Conservation (phyloP, 2,888 invertebrate species). For the Ditylenchus weischeri region DNA sequence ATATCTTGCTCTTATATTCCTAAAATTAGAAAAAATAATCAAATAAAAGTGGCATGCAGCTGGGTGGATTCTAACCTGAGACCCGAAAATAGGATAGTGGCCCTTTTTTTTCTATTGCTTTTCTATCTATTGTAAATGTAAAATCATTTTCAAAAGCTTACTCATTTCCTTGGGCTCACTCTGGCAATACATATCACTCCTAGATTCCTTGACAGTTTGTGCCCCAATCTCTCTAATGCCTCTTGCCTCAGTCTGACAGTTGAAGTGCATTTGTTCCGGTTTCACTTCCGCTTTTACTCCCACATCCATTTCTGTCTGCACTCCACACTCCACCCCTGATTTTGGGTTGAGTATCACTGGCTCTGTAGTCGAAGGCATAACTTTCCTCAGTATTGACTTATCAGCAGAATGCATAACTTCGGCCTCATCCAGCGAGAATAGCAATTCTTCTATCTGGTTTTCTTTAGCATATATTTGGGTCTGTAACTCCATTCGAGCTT, state of each 20-base stretch:
- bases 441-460: constrained; percentile 9
- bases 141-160: not conserved
- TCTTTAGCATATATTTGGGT: constrained; percentile 3
- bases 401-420: not conserved
- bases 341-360: too few species aligned
- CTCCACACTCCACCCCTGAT: too few species aligned
- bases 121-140: too few species aligned
- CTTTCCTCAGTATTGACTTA: not conserved
- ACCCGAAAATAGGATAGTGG: too few species aligned
- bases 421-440: constrained; percentile 12
- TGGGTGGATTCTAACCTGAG: too few species aligned
- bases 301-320: not conserved
- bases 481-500: not conserved
- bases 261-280: not conserved
- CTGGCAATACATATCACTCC: not conserved
- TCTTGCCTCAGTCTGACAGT: constrained; percentile 4
- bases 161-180: constrained; percentile 13
- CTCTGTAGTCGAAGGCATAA: not conserved
- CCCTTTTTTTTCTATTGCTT: too few species aligned
- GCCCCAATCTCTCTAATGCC: not conserved
- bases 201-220: not conserved
- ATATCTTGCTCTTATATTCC: too few species aligned
- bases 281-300: constrained; percentile 3
- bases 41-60: too few species aligned
- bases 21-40: too few species aligned